Conservation (phyloP, 1,140 invertebrate genomes). For the Leptinotarsa lineolata region DNA sequence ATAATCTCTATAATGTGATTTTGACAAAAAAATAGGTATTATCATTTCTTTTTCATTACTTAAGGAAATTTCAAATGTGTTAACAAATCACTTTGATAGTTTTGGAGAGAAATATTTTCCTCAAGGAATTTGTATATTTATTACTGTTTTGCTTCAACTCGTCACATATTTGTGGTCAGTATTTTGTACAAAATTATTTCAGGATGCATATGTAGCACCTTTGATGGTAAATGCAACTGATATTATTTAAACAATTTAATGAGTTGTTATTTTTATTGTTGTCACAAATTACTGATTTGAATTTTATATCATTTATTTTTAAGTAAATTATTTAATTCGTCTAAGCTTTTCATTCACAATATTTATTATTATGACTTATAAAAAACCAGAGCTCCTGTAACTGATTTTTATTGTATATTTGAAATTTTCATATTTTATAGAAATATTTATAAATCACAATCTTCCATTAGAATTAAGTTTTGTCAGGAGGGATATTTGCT, state of each 20-base stretch:
- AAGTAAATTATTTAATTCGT: background rate
- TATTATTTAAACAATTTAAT: slow-evolving; percentile 1
- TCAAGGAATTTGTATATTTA: background rate
- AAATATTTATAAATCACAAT: background rate
- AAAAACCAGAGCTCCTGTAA: background rate
- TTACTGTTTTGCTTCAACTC: background rate
- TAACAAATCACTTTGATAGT: too few relatives aligned
- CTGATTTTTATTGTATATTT: slow-evolving; percentile 6
- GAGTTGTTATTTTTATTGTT: background rate
- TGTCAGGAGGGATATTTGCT: background rate
- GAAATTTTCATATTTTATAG: background rate
- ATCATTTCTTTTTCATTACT: too few relatives aligned
- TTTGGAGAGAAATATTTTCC: too few relatives aligned
- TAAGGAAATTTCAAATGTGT: too few relatives aligned
- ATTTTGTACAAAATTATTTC: background rate
- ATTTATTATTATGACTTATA: background rate
- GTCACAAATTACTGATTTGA: background rate
- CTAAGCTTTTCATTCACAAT: background rate
- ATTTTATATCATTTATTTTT: background rate
- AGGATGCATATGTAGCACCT: too few relatives aligned
- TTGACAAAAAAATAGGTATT: too few relatives aligned
- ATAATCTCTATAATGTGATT: too few relatives aligned
- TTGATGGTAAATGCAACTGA: background rate
- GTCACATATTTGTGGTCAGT: background rate
- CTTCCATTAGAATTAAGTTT: background rate